Conservation (phyloP, 2,113 vertebrate species). For the Cyanoramphus novaezelandiae region DNA sequence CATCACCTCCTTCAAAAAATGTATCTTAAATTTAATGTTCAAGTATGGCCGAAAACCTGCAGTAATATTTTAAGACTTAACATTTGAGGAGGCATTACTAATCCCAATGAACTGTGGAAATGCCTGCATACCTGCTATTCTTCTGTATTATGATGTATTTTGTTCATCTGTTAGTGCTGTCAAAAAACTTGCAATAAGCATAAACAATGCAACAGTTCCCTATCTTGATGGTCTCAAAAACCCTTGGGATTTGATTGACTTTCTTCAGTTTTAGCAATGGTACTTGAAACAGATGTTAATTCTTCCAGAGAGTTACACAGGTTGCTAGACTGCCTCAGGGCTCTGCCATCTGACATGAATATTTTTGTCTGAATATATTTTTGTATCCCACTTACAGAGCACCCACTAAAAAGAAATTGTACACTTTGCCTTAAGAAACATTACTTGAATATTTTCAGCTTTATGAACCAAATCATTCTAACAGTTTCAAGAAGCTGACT, state of each 20-base stretch:
- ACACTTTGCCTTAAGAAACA: background rate
- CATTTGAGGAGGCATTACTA: background rate
- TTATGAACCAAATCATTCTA: background rate
- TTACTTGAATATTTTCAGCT: background rate
- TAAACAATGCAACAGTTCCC: background rate
- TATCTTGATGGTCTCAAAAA: background rate
- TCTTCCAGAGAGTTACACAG: background rate
- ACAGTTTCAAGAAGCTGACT: background rate
- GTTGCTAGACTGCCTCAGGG: conserved; percentile 21
- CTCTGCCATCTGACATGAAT: background rate
- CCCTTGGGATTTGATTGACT: background rate
- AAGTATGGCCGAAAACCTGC: background rate
- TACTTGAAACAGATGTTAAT: conserved; percentile 20
- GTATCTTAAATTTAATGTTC: background rate
- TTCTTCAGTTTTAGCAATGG: background rate
- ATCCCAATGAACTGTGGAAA: background rate
- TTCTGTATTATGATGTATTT: background rate
- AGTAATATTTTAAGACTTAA: background rate
- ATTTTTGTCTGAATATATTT: conserved; percentile 8
- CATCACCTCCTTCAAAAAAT: background rate
- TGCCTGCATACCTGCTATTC: background rate
- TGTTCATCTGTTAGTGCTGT: background rate
- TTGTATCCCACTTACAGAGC: background rate
- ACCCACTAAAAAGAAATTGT: background rate
- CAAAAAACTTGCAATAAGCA: background rate